Base-by-base conservation (phyloP, 2,797 vertebrate genomes). In the Halcyon leucocephala region DNA sequence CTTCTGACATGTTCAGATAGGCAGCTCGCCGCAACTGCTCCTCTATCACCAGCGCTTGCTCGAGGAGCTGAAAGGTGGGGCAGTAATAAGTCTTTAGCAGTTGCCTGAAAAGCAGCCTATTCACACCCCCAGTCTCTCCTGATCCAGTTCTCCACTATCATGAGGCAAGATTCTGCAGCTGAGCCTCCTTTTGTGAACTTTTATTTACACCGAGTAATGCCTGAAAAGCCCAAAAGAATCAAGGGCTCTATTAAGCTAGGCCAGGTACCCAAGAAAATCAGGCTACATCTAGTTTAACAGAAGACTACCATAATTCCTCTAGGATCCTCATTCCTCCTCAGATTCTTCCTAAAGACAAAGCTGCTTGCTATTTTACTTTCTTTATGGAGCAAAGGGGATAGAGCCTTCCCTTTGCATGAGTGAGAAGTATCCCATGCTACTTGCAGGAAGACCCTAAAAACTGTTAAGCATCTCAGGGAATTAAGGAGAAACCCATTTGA, bases 1-100 rank as follows among this genome's bases (percentile, higher is more conserved):
- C 99, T 95, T 99, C 99, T 0, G 99, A 99, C 99, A 99, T 99
- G 97, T 99, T 99, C 83, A 99, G 98, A 66, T 99, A 99, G 8
- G 99, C 99, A 3, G 99, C 99, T 93, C 99, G 98, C 80, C 99
- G 98, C 84, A 99, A 72, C 98, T 99, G 99, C 86, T 99, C 99
- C 97, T 99, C 99, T 0, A 99, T 99, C 95, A 99, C 99, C 96
- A 99, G 92, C 0, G 99, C 99, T 96, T 99, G 99, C 97, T 99
- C 99, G 93, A 99, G 95, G 60, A 99, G 98, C 99, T 99, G 62
- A 25, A 74, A 91, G 66, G 37, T 17, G 4, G n/a, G 17, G 44
- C 9, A 83, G n/a, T 19, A 37, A 44, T 29, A 19, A 21, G 31
- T 13, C 39, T 80, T 61, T 31, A 62, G 76, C 44, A 76, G 54